Conservation (phyloP, 2,797 vertebrate genomes). For the Mormyrops boulengeri region DNA sequence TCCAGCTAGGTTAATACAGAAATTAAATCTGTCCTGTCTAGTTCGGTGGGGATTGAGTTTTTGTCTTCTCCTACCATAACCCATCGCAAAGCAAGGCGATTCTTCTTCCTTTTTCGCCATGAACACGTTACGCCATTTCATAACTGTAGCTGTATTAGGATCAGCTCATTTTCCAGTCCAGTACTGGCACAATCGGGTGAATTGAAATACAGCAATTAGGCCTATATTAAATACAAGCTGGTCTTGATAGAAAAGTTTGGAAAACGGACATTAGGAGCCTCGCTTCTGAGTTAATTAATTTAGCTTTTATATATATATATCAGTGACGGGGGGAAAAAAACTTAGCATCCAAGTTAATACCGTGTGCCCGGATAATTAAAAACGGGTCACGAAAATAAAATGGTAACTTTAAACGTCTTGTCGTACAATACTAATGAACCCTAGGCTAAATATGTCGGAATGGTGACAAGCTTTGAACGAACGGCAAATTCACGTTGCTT, state of each 20-base stretch:
- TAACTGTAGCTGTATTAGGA: not conserved
- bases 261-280: not conserved
- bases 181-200: not conserved
- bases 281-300: not conserved
- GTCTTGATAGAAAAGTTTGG: not conserved
- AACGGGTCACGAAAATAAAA: not conserved
- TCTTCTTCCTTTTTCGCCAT: not conserved
- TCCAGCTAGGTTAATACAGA: not conserved
- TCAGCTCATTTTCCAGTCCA: not conserved
- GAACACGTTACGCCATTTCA: not conserved
- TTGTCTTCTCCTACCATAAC: not conserved
- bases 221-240: not conserved
- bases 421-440: not conserved
- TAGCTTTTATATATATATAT: not conserved
- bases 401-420: not conserved
- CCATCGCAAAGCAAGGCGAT: not conserved
- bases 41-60: not conserved
- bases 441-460: not conserved
- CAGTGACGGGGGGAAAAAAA: not conserved
- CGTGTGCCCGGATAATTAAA: not conserved
- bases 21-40: not conserved
- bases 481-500: not conserved
- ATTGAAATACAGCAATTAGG: not conserved
- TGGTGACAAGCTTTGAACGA: not conserved
- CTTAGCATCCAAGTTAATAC: not conserved